Base-by-base conservation (phyloP, 92 coral and sea anemone genomes). In the Muricea muricata region DNA sequence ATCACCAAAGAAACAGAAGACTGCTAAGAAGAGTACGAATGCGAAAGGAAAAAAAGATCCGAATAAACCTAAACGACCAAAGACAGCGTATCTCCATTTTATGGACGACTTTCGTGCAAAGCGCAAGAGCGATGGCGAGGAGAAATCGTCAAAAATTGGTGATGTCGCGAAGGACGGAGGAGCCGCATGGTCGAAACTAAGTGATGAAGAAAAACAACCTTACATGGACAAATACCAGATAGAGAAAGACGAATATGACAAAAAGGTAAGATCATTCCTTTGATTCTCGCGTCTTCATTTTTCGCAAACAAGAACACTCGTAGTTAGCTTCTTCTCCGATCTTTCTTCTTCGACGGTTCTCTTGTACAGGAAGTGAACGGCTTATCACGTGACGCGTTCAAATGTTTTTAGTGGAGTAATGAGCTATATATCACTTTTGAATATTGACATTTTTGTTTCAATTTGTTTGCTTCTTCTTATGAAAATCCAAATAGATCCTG, bases 121-220 rank as follows among this genome's bases (percentile, higher is more conserved):
- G 76, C 90, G 92, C 88, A 92, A 83, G 78, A 85, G 54, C 71
- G 90, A 95, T 89, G 92, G 70, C 55, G 94, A 92, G 65, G 87
- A 87, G 24, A 72, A 92, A 45, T 79, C 94, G 25, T 93, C 96
- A 30, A 93, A 93, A 55, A 97, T 93, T 61, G 94, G 94, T 89
- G 98, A 95, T 73, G 94, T 95, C 32, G 98, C 98, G 73, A 95
- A 95, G 92, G 82, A 86, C 71, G 94, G 94, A 17, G 98, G 98
- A 67, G 96, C 84, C 66, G 83, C 61, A 76, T 95, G 98, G 98
- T 92, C 82, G 82, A 84, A 67, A 72, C 65, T 95, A 78, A 55
- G 93, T 20, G 88, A 55, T 15, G 86, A 89, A 21, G 95, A 95
- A 3, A 93, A 88, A 89, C 86, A 82, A 65, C 80, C 80, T 25